Evolutionary conservation across 2,888 invertebrate species (phyloP), one percentile per base, ranked within the genome.

Genomic region (Caenorhabditis wallacei): DNA sequence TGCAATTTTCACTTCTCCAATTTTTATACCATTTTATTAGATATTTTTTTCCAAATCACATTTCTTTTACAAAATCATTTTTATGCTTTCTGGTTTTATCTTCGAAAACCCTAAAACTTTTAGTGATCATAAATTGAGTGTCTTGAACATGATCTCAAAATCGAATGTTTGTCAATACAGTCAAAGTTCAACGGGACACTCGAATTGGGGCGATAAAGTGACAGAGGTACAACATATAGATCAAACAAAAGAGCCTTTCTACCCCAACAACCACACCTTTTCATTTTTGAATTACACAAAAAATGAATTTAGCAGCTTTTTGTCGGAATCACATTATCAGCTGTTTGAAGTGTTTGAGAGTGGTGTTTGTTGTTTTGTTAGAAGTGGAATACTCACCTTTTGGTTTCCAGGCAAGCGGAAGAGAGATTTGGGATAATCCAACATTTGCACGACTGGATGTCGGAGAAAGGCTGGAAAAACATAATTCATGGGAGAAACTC

Each of bases 361-460:
- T 64, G 66, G 26, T 57, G 54, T 57, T 46, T 56, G 46, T 37
- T 66, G 53, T 24, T 59, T 61, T 53, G 51, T 26, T 3, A 46
- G 22, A 30, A 20, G n/a, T 18, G 1, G 13, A 35, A 20, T 13
- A n/a, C 35, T 24, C 7, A 82, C 82, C 82, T 71, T 82, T 79
- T 40, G 79, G 61, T 37, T 88, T 88, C 88, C 88, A 88, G 2
- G 87, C 88, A 0, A 88, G 61, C 40, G 88, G 88, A 16, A 88
- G 69, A 26, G 82, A 84, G 16, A 88, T 83, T 64, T 88, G 88
- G 5, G 88, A 88, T 40, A 88, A 59, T 18, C 87, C 87, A 11
- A 87, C 71, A 63, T 82, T 85, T 3, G 87, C 88, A 24, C 74
- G 57, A 24, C 85, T 85, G 1, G 79, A 83, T 24, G 79, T 79